Conservation (phyloP, 2,888 invertebrate genomes). For the Palloptera scutellata region DNA sequence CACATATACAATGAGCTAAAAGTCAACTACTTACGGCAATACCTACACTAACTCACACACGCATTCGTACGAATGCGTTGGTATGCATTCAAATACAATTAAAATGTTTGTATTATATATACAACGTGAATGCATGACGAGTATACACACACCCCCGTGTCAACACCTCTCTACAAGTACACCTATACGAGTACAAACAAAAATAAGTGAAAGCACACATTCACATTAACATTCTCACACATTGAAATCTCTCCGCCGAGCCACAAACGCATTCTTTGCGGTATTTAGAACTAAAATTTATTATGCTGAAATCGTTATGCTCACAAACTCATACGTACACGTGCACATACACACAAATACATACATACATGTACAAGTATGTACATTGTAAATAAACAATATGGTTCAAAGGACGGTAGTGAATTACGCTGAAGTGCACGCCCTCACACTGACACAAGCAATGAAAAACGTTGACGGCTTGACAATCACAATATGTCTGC, state of each 20-base stretch:
- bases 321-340: neutral
- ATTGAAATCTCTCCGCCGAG: too few relatives aligned
- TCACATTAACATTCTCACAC: too few relatives aligned
- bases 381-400: neutral
- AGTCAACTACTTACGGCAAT: neutral
- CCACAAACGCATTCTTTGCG: constrained; percentile 8
- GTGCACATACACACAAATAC: neutral
- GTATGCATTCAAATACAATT: constrained; percentile 49
- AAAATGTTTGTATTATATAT: constrained; percentile 61
- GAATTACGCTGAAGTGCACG: neutral
- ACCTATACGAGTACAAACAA: neutral
- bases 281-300: constrained; percentile 9
- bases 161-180: constrained; percentile 5
- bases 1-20: neutral
- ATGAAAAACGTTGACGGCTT: neutral
- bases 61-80: neutral
- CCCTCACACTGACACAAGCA: neutral
- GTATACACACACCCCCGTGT: neutral
- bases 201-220: too few relatives aligned
- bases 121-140: constrained; percentile 46
- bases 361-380: neutral
- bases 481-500: constrained; percentile 13
- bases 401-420: neutral
- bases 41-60: neutral
- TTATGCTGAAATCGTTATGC: constrained; percentile 1